Evolutionary conservation across 1,140 invertebrate species (phyloP), one percentile per base, ranked within the genome.

Genomic region (Onthophagus taurus): DNA sequence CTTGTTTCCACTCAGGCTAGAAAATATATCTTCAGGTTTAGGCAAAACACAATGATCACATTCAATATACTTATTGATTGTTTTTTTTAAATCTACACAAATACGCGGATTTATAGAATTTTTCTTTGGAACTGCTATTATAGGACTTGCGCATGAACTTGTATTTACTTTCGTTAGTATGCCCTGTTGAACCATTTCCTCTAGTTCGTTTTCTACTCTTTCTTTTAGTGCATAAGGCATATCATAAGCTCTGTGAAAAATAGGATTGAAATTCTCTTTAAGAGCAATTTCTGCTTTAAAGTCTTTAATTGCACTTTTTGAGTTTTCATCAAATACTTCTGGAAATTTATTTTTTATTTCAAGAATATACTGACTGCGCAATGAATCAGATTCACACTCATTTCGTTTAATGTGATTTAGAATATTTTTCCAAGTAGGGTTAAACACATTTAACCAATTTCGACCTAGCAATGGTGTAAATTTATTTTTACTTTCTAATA

Each of bases 81-180:
- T 31, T 42, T 42, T 42, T 31, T 42, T 42, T 4, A 35, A 44
- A 35, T 44, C 31, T 8, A 21, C 31, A 35, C 17, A 43, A 13
- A 44, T 35, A 1, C 31, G 2, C 6, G 34, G 12, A 4, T 43
- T 14, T 14, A 12, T 33, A n/a, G 4, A 50, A 48, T 67, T 54
- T 36, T 59, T 55, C 49, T 74, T 75, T 41, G 58, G 54, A 2
- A 73, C 67, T 1, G 65, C 47, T 0, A 73, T 64, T 1, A 43
- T 35, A 21, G 42, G 31, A 33, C 31, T 43, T 1, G 24, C 18
- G 30, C 31, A 34, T 12, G 19, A 24, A 20, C 17, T 43, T 21
- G 1, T 2, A 16, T 3, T 43, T 2, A 33, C 20, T 24, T 43
- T 43, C 24, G 11, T 21, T 23, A 39, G 4, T 7, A 26, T 8